A percentile compares a stretch with the other conserved stretches of the same genome.
These are phyloP conservation scores for Rostratula benghalensis DNA, from an alignment of 2,113 vertebrate species.

Conservation along the genomic window DNA sequence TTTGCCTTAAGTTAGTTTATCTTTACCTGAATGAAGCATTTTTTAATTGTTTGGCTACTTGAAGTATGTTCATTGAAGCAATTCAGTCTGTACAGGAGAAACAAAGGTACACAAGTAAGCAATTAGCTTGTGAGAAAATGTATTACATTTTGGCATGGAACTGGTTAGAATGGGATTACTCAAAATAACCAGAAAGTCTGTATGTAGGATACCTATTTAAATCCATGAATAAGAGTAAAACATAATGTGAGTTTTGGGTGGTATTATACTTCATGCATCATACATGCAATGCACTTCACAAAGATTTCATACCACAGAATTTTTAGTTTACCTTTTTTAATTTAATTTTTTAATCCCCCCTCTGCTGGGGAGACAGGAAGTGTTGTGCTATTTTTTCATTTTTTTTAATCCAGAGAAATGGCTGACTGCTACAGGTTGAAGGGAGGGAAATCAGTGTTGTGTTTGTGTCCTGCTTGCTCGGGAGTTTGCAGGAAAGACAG, in stretches of 20 bases:
- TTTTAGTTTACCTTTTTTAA: background rate
- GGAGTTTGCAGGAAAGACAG: background rate
- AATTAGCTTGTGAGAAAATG: background rate
- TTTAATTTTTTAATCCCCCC: too few species aligned
- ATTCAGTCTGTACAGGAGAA: background rate
- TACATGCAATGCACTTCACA: background rate
- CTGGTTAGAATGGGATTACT: background rate
- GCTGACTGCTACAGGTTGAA: background rate
- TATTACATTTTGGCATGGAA: background rate
- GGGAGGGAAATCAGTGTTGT: background rate
- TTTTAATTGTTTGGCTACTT: background rate
- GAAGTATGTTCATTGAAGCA: background rate
- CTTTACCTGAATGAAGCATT: background rate
- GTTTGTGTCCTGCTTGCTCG: background rate
- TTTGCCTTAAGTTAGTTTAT: background rate
- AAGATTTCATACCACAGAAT: background rate
- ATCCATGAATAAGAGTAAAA: background rate
- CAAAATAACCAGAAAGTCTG: background rate
- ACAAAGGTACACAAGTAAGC: background rate
- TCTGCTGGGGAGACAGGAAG: background rate
- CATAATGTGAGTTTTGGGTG: background rate
- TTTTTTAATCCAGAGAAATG: too few species aligned
- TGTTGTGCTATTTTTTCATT: background rate
- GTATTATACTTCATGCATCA: background rate
- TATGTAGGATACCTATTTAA: background rate